Percentiles rank a stretch among this genome's conserved stretches.
Conservation (phyloP, 1,140 invertebrate genomes). For the Ceratina calcarata region DNA sequence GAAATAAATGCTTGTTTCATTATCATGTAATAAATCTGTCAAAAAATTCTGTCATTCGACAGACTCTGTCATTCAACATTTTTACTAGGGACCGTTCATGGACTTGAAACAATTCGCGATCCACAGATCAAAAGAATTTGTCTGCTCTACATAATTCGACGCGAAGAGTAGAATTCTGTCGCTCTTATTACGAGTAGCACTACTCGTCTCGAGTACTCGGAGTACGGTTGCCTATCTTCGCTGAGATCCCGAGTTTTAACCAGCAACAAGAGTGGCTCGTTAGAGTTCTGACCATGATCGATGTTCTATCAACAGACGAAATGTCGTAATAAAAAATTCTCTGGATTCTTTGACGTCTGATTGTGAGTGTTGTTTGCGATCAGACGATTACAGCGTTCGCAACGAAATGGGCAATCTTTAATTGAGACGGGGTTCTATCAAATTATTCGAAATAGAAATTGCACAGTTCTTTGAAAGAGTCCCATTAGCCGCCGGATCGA, state of each 20-base stretch:
- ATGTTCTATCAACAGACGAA: too few species aligned
- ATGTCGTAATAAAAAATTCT: too few species aligned
- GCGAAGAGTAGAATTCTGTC: constrained; percentile 40
- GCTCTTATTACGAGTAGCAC: constrained; percentile 39
- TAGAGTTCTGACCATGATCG: not conserved
- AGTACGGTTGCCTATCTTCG: constrained; percentile 8
- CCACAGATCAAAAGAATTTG: not conserved
- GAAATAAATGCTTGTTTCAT: too few species aligned
- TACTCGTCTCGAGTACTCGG: constrained; percentile 37
- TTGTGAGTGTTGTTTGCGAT: too few species aligned
- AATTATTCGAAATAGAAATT: too few species aligned
- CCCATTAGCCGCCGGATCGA: not conserved
- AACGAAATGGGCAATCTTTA: too few species aligned
- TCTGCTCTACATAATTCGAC: not conserved
- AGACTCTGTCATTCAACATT: not conserved
- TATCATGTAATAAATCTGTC: too few species aligned
- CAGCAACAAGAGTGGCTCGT: not conserved
- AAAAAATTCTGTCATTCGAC: too few species aligned
- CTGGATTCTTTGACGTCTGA: too few species aligned
- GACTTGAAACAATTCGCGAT: not conserved
- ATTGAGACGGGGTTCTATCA: too few species aligned
- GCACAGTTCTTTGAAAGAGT: not conserved
- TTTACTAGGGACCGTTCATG: too few species aligned
- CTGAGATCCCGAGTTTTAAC: not conserved
- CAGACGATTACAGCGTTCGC: too few species aligned